phyloP scores from a whole-genome alignment of 2,888 invertebrate genomes.

The Drosophila niveifrons region DNA sequence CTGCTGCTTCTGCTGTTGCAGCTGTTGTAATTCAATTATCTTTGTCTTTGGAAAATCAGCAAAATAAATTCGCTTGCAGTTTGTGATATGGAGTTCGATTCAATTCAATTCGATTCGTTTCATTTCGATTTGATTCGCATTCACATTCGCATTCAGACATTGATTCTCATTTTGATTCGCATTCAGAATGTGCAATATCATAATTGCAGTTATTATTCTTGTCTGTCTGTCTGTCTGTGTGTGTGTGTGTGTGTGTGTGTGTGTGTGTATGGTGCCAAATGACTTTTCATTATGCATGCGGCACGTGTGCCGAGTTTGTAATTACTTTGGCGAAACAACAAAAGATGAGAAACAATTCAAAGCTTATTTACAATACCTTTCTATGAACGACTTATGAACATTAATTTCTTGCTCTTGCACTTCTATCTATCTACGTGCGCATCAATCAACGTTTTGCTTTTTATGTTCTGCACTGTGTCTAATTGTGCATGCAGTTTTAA shows the following conservation, averaged over 20 bases:
- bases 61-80: constrained; percentile 69
- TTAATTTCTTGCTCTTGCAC: neutral
- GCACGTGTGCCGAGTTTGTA: constrained; percentile 65
- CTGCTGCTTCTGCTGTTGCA: constrained; percentile 40
- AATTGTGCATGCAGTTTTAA: constrained; percentile 56
- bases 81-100: constrained; percentile 8
- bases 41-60: constrained; percentile 79
- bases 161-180: constrained; percentile 16
- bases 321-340: constrained; percentile 50
- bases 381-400: constrained; percentile 6
- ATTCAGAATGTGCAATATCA: constrained; percentile 60
- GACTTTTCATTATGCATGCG: constrained; percentile 71
- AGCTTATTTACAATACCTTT: constrained; percentile 2
- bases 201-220: constrained; percentile 63
- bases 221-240: constrained; percentile 8
- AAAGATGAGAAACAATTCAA: neutral
- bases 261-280: constrained; percentile 31
- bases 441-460: constrained; percentile 18
- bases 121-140: constrained; percentile 41
- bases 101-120: constrained; percentile 17
- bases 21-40: constrained; percentile 73
- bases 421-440: neutral
- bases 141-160: constrained; percentile 11
- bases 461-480: constrained; percentile 22
- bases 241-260: constrained; percentile 15